A percentile compares a stretch with the other conserved stretches of the same genome.
Evolutionary conservation across 2,888 invertebrate species (phyloP).

Genomic region (Ichneumoninae sp.): DNA sequence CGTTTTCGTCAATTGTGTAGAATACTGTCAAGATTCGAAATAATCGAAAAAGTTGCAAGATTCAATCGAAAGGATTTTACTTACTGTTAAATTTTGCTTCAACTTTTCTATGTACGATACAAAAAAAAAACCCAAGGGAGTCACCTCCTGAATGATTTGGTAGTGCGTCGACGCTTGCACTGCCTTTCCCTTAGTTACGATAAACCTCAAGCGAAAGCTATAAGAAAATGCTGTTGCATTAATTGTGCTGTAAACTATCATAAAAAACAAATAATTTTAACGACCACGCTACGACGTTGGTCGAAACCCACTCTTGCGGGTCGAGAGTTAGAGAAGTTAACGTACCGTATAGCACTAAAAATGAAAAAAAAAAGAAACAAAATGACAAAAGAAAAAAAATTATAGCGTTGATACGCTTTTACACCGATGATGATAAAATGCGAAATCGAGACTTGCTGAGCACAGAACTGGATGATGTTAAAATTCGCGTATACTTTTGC

Average conservation of each 20-base stretch:
- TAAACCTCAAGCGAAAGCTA: constrained; percentile 67
- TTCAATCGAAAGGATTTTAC: not conserved
- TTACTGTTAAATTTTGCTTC: not conserved
- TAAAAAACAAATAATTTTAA: constrained; percentile 42
- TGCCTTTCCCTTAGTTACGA: constrained; percentile 76
- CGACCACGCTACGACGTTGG: constrained; percentile 21
- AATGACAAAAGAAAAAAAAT: constrained; percentile 17
- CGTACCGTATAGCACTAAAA: constrained; percentile 54
- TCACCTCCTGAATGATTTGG: constrained; percentile 49
- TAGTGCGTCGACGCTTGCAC: constrained; percentile 78
- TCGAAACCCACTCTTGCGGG: constrained; percentile 76
- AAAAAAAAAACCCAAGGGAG: constrained; percentile 4
- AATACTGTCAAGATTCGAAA: constrained; percentile 11
- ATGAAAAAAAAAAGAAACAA: constrained; percentile 26
- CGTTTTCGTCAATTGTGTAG: not conserved
- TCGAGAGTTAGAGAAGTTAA: constrained; percentile 73
- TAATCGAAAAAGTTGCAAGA: constrained; percentile 3
- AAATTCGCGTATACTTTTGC: constrained; percentile 61
- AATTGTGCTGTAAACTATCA: constrained; percentile 52
- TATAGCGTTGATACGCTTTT: constrained; percentile 33
- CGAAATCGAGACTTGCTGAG: constrained; percentile 43
- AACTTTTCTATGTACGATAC: constrained; percentile 32
- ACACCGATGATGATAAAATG: constrained; percentile 27
- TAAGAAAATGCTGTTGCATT: constrained; percentile 64
- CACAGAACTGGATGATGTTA: constrained; percentile 13